Evolutionary conservation across 2,113 vertebrate genomes (phyloP).

Genomic region (Garra rufa): DNA sequence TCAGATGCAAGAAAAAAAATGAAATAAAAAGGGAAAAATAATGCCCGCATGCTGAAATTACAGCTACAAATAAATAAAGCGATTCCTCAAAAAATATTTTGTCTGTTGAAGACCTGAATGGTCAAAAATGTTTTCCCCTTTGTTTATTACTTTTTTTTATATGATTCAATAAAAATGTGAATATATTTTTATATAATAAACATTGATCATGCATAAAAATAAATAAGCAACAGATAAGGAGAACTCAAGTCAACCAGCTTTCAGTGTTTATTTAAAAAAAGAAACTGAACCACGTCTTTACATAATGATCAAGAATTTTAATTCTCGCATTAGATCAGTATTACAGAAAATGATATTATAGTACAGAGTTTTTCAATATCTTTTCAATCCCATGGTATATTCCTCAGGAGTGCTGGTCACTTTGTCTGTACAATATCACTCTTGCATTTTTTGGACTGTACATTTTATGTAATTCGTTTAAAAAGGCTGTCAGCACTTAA

Average conservation of each 20-base stretch:
- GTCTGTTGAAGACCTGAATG: too few species aligned
- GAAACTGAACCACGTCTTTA: constrained; percentile 74
- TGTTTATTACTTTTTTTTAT: too few species aligned
- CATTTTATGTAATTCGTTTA: constrained; percentile 80
- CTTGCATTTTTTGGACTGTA: constrained; percentile 72
- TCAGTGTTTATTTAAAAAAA: constrained; percentile 59
- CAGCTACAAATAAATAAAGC: too few species aligned
- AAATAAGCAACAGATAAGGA: constrained; percentile 13
- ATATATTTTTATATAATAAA: too few species aligned
- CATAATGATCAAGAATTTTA: constrained; percentile 97
- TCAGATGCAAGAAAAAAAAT: too few species aligned
- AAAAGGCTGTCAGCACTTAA: constrained; percentile 96
- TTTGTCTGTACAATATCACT: constrained; percentile 95
- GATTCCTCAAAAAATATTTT: too few species aligned
- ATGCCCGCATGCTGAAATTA: too few species aligned
- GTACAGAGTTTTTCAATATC: constrained; percentile 97
- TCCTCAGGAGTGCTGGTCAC: constrained; percentile 97
- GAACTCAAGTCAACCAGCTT: constrained; percentile 32
- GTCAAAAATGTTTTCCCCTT: too few species aligned
- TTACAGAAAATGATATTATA: constrained; percentile 99
- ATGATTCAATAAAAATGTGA: too few species aligned
- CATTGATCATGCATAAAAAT: too few species aligned
- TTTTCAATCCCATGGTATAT: constrained; percentile 94
- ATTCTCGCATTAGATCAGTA: constrained; percentile 96
- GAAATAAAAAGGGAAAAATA: too few species aligned